Evolutionary conservation across 2,113 vertebrate genomes (phyloP).

Genomic region (Tichodroma muraria): DNA sequence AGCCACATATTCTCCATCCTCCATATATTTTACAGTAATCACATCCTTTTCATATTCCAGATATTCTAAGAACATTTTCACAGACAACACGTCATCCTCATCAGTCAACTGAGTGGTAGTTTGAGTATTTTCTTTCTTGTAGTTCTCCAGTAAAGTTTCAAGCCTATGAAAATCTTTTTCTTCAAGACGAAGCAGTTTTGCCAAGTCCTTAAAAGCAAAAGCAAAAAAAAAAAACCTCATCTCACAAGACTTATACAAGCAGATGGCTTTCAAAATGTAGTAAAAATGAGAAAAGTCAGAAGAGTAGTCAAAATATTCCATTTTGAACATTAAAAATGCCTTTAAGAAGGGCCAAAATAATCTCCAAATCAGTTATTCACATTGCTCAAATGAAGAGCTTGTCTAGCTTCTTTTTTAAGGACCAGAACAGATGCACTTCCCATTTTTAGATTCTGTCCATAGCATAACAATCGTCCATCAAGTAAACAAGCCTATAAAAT

Average conservation of each 20-base stretch:
- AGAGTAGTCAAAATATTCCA: background rate
- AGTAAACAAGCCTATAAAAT: background rate
- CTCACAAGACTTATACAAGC: background rate
- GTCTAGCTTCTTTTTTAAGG: background rate
- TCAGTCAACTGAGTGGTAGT: slow-evolving; percentile 76
- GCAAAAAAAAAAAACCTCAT: background rate
- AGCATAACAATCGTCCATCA: background rate
- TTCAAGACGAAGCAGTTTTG: slow-evolving; percentile 71
- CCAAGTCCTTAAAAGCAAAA: slow-evolving; percentile 66
- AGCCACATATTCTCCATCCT: slow-evolving; percentile 65
- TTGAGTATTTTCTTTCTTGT: slow-evolving; percentile 74
- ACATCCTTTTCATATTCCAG: slow-evolving; percentile 79
- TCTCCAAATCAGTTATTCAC: background rate
- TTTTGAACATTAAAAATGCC: background rate
- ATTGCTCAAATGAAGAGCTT: background rate
- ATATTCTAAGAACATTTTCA: slow-evolving; percentile 84
- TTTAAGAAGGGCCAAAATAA: background rate
- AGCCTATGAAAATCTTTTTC: slow-evolving; percentile 80
- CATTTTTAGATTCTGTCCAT: background rate
- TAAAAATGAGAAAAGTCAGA: background rate
- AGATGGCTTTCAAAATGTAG: background rate
- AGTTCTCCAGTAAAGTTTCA: slow-evolving; percentile 76
- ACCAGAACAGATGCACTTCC: background rate
- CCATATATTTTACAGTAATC: slow-evolving; percentile 75
- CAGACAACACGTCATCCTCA: slow-evolving; percentile 67